Evolutionary conservation across 2,888 invertebrate species (phyloP), one percentile per base, ranked within the genome.

Genomic region (Polymixis lichenea): DNA sequence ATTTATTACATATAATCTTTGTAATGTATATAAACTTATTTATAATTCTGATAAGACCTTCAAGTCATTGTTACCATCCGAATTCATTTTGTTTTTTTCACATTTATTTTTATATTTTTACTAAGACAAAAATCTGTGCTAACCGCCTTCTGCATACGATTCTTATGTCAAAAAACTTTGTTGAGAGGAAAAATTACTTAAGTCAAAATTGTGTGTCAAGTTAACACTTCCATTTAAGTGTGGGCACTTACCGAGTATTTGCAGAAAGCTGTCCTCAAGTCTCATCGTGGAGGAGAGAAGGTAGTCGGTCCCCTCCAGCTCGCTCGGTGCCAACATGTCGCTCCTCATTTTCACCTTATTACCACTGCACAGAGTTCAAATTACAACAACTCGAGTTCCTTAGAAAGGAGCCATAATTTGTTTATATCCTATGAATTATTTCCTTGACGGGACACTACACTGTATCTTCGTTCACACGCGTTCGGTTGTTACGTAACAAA

Each of bases 241-340:
- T 62, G 65, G 8, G 8, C 65, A 97, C 97, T 97, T 90, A 97
- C 97, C 97, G 62, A 97, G 94, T 90, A 97, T 97, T 93, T 97
- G 97, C 90, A 97, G 97, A 92, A 97, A 97, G 90, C 96, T 97
- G 86, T 97, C 97, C 88, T 97, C 97, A 75, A 97, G 90, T 89
- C 97, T 94, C 93, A 97, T 97, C 25, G 97, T 97, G 83, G 97
- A 97, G 86, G 97, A 97, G 78, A 97, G 95, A 82, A 97, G 95
- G 92, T 97, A 97, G 90, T 97, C 97, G 9, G 97, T 97, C 87
- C 97, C 97, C 92, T 97, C 97, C 90, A 97, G 93, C 93, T 97
- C 97, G 85, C 95, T 96, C 68, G 97, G 96, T 80, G 92, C 93
- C 88, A 97, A 89, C 84, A 97, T 95, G 89, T 97, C 97, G 94